Evolutionary conservation across 2,113 vertebrate species (phyloP).

Genomic region (Gadus macrocephalus): DNA sequence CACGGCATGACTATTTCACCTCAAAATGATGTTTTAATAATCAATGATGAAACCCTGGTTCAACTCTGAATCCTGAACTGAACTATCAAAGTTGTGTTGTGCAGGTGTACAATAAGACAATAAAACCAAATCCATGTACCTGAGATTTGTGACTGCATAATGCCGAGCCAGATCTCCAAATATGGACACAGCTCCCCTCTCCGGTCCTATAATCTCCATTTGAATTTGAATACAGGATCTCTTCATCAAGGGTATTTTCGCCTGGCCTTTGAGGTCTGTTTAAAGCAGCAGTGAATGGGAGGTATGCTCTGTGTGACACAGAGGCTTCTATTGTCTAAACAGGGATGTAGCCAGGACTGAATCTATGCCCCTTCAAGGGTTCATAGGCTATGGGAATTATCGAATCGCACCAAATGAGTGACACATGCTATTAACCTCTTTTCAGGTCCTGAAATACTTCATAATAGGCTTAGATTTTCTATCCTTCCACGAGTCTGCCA

Average conservation of each 20-base stretch:
- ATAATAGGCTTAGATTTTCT: slow-evolving; percentile 36
- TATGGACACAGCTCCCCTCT: too few relatives aligned
- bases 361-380: slow-evolving; percentile 7
- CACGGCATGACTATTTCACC: too few relatives aligned
- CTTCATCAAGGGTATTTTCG: slow-evolving; percentile 9
- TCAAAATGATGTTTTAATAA: neutral
- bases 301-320: slow-evolving; percentile 32
- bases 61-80: neutral
- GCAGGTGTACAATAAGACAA: too few relatives aligned
- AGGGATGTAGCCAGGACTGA: slow-evolving; percentile 31
- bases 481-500: slow-evolving; percentile 15
- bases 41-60: neutral
- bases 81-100: too few relatives aligned
- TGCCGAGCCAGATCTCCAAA: too few relatives aligned
- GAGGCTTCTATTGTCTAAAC: slow-evolving; percentile 13
- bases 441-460: slow-evolving; percentile 46
- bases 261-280: slow-evolving; percentile 39
- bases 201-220: too few relatives aligned
- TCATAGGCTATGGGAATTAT: slow-evolving; percentile 62
- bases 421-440: slow-evolving; percentile 47
- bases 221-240: too few relatives aligned
- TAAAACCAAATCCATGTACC: too few relatives aligned
- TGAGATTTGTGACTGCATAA: too few relatives aligned
- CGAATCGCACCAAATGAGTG: slow-evolving; percentile 54
- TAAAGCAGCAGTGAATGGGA: slow-evolving; percentile 48